Conservation (phyloP, 1,140 invertebrate genomes). For the Agraylea sexmaculata region DNA sequence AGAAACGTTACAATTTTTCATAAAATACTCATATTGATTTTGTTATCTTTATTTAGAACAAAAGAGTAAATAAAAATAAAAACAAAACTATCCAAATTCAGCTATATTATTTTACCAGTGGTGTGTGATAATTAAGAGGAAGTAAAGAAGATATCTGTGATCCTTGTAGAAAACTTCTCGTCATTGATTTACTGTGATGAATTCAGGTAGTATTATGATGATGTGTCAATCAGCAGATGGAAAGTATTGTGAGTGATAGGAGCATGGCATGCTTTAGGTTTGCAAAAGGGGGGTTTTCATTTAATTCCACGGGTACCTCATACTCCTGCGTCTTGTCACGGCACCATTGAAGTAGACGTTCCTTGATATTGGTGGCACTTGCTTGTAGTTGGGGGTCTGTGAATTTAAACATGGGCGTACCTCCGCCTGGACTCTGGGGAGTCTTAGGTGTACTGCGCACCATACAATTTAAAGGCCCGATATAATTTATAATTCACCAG, state of each 20-base stretch:
- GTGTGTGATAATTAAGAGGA: too few species aligned
- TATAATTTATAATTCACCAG: conserved; percentile 6
- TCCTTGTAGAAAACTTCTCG: too few species aligned
- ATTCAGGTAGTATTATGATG: conserved; percentile 3
- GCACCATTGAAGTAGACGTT: conserved; percentile 90
- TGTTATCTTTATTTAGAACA: too few species aligned
- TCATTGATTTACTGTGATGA: too few species aligned
- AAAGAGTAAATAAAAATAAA: too few species aligned
- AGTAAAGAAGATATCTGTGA: too few species aligned
- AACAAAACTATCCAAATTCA: too few species aligned
- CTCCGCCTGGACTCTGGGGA: conserved; percentile 46
- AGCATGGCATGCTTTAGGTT: conserved; percentile 4
- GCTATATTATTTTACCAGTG: too few species aligned
- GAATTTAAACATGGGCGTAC: conserved; percentile 66
- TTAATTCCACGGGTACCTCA: conserved; percentile 51
- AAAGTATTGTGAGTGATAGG: neutral
- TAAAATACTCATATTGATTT: too few species aligned
- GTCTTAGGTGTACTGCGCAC: conserved; percentile 52
- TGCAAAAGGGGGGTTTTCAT: conserved; percentile 15
- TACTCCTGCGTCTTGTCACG: conserved; percentile 92
- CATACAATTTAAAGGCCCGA: too few species aligned
- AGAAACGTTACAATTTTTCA: too few species aligned
- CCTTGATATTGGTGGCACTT: conserved; percentile 88
- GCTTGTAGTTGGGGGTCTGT: conserved; percentile 72
- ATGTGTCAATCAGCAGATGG: neutral